These are phyloP conservation scores for Brienomyrus longianalis DNA, from an alignment of 2,113 vertebrate species.

Conservation along the genomic window DNA sequence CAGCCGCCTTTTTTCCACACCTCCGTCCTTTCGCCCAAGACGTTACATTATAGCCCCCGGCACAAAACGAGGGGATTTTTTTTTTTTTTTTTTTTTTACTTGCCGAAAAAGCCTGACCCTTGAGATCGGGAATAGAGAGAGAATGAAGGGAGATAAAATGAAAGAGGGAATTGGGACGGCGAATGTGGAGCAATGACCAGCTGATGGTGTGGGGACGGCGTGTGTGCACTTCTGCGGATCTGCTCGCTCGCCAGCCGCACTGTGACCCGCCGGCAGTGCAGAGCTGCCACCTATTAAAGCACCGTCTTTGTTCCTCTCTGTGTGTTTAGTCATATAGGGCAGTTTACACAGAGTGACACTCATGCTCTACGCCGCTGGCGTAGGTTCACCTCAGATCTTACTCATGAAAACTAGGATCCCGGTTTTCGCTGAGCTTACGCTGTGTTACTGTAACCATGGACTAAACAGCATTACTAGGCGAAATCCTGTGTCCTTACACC, in stretches of 20 bases:
- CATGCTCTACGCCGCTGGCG: neutral
- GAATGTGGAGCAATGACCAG: neutral
- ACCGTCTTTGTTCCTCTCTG: neutral
- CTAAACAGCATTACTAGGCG: neutral
- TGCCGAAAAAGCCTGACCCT: slow-evolving; percentile 20
- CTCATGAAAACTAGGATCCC: neutral
- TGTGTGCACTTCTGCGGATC: neutral
- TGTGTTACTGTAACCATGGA: neutral
- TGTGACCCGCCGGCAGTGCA: neutral
- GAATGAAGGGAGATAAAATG: slow-evolving; percentile 26
- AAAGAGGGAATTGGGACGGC: slow-evolving; percentile 18
- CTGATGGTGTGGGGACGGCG: neutral
- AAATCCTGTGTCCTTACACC: neutral
- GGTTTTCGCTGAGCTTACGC: neutral
- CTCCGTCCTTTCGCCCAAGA: slow-evolving; percentile 36
- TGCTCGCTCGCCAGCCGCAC: neutral
- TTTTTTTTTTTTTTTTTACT: slow-evolving; percentile 16
- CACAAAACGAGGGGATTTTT: slow-evolving; percentile 11
- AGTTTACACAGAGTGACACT: neutral
- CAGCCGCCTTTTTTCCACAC: slow-evolving; percentile 54
- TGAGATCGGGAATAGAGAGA: slow-evolving; percentile 28
- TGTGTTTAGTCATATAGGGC: neutral
- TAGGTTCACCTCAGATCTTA: neutral
- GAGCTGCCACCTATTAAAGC: neutral
- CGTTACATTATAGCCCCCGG: slow-evolving; percentile 44